Base-by-base conservation (phyloP, 2,888 invertebrate species). In the Drosophila atripex region DNA sequence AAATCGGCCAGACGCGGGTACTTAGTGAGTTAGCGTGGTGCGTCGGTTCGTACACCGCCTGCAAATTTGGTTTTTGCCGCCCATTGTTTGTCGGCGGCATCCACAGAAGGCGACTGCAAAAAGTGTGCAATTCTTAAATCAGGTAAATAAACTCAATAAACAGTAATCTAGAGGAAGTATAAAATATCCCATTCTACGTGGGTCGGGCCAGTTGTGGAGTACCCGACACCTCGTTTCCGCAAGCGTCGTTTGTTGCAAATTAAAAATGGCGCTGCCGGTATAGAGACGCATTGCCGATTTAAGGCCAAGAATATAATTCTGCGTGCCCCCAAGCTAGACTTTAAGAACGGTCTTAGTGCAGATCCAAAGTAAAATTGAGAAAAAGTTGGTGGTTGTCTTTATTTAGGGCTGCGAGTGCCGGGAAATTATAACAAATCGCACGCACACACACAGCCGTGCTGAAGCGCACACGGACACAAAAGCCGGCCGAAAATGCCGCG, bases 251-350 rank as follows among this genome's bases (percentile, higher is more conserved):
- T 35, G n/a, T 57, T 59, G 78, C 82, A 83, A 83, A 83, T 87
- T 85, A 83, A 83, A 82, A 87, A 83, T 83, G 82, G 82, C 82
- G 82, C 47, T 83, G 64, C 75, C 55, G 49, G 60, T 80, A 53
- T 80, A 86, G 71, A 86, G 66, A 80, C 53, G 25, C 51, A 35
- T 3, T 56, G 61, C 56, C 61, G 56, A 30, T 39, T 50, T 38
- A 35, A 12, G 12, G 5, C 18, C 1, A 21, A 5, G n/a, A 43
- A 66, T 47, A 38, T 3, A 9, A 9, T 4, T 7, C 23, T n/a
- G 12, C 14, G 9, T n/a, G 16, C 25, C 25, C 9, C 4, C 14
- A 21, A 28, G 12, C 45, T 21, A 39, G 16, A 3, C 47, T 14
- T 2, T 2, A 4, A 14, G 16, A 14, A 7, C 7, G 4, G 1